Evolutionary conservation across 2,113 vertebrate genomes (phyloP), one percentile per base, ranked within the genome.

Genomic region (Antechinus stuartii): DNA sequence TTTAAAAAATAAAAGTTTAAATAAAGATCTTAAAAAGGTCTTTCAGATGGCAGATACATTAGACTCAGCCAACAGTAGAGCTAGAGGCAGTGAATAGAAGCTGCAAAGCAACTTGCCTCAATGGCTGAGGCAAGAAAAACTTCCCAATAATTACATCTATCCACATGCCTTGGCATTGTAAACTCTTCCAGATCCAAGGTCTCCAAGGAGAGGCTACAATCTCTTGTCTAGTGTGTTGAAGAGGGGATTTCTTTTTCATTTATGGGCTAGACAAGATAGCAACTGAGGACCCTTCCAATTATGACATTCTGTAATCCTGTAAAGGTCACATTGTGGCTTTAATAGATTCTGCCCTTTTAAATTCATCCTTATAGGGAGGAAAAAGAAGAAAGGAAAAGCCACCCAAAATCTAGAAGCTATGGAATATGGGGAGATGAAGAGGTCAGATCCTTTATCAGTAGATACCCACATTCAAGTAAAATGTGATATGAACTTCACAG

Each of bases 371-470:
- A 57, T 90, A 53, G 50, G 35, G 93, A 10, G 27, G 56, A 55
- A 54, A 61, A 47, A 22, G 93, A 61, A 95, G 68, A 49, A 0
- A 93, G n/a, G 89, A 96, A 90, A 53, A 0, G 56, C 3, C 54
- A 95, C 42, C 94, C 1, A 91, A 46, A 53, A 47, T 61, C 96
- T 94, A 89, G 30, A 76, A 97, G 96, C 26, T 49, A 7, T 91
- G 16, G 3, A 95, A 25, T 6, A 92, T 50, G 11, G 57, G 22
- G 93, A 90, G 89, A 93, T 30, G 89, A 95, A 94, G 26, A 94
- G 7, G n/a, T 42, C 19, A 84, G n/a, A 42, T 84, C 19, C 16
- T 42, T 56, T 35, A 22, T 16, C n/a, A 42, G n/a, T 14, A 84
- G 42, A 84, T 84, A 84, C 68, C 68, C 54, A 76, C 30, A 57